A percentile compares a stretch with the other conserved stretches of the same genome.
Conservation (phyloP, 2,113 vertebrate genomes). For the Cricetomys ansorgei region DNA sequence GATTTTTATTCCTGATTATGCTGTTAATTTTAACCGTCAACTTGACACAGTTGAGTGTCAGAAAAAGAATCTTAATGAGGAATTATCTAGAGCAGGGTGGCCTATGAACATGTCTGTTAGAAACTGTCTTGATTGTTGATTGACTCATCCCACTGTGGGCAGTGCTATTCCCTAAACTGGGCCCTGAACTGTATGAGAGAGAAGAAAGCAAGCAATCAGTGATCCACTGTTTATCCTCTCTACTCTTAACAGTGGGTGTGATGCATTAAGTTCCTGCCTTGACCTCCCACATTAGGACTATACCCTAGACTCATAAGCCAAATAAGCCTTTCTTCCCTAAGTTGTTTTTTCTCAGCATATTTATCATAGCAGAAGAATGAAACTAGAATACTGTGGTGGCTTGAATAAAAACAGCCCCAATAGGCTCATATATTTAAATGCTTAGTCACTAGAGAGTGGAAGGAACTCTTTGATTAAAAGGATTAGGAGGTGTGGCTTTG, state of each 20-base stretch:
- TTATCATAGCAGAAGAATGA: background rate
- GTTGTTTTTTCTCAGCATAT: too few relatives aligned
- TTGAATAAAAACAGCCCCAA: too few relatives aligned
- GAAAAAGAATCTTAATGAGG: background rate
- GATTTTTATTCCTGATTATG: background rate
- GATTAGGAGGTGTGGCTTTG: background rate
- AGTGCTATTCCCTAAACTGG: background rate
- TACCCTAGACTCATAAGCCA: background rate
- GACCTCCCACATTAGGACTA: background rate
- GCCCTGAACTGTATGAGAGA: background rate
- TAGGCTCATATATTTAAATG: background rate
- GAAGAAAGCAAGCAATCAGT: background rate
- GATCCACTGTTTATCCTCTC: background rate
- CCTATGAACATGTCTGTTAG: background rate
- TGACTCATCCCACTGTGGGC: background rate
- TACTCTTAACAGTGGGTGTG: background rate
- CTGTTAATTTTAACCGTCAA: background rate
- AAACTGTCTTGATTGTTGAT: too few relatives aligned
- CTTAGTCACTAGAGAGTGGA: background rate
- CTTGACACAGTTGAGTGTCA: background rate
- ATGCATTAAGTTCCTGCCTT: background rate
- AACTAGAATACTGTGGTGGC: background rate
- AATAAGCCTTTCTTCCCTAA: background rate
- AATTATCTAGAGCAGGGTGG: background rate
- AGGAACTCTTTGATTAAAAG: background rate